Conservation (phyloP, 2,888 invertebrate species). For the Salticus scenicus region DNA sequence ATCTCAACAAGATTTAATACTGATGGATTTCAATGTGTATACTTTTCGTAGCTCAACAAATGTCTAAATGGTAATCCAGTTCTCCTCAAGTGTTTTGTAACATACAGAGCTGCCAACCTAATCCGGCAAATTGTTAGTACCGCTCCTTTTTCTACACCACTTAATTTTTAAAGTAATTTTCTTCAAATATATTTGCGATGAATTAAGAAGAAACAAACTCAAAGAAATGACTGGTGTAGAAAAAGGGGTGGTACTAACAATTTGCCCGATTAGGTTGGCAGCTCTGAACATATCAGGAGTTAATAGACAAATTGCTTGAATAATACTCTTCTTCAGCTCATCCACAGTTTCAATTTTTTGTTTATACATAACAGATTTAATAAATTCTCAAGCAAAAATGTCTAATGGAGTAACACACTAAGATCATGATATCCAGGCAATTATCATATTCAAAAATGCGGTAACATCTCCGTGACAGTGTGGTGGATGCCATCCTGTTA, state of each 20-base stretch:
- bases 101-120: too few species aligned
- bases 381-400: slow-evolving; percentile 1
- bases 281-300: slow-evolving; percentile 13
- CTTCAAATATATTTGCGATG: too few species aligned
- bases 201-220: too few species aligned
- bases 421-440: background rate
- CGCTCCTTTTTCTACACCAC: too few species aligned
- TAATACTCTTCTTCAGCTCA: background rate
- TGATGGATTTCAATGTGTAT: slow-evolving; percentile 7
- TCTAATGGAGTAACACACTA: background rate
- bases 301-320: background rate
- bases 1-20: background rate
- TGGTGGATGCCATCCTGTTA: slow-evolving; percentile 18
- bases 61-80: slow-evolving; percentile 17
- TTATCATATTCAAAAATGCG: background rate
- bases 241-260: too few species aligned
- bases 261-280: too few species aligned
- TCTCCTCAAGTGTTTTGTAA: slow-evolving; percentile 19
- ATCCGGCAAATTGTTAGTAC: too few species aligned
- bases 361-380: background rate
- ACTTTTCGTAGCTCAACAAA: slow-evolving; percentile 12
- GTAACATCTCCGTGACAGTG: slow-evolving; percentile 11
- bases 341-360: background rate
- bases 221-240: too few species aligned
- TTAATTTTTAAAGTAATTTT: too few species aligned